Evolutionary conservation across 2,113 vertebrate genomes (phyloP).

Genomic region (Forbesichthys papilliferus): DNA sequence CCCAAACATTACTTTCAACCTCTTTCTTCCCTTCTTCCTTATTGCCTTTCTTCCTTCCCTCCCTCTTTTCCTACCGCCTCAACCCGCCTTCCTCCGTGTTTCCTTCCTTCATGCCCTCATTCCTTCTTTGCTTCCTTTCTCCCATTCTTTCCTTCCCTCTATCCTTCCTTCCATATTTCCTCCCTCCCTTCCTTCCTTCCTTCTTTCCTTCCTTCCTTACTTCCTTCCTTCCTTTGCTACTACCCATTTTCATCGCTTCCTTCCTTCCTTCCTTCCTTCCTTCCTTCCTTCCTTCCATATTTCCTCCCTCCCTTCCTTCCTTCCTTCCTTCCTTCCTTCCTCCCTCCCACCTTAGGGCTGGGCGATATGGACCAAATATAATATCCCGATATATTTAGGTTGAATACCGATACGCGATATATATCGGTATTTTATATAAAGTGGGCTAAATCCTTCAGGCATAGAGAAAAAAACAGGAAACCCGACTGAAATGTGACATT

Average conservation of each 20-base stretch:
- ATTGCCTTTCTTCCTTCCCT: too few relatives aligned
- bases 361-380: too few relatives aligned
- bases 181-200: background rate
- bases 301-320: constrained; percentile 17
- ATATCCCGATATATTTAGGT: too few relatives aligned
- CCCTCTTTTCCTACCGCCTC: background rate
- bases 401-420: too few relatives aligned
- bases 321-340: background rate
- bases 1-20: background rate
- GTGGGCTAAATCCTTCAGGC: too few relatives aligned
- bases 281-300: background rate
- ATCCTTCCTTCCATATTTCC: constrained; percentile 19
- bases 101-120: background rate
- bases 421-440: too few relatives aligned
- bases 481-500: too few relatives aligned
- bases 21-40: constrained; percentile 23
- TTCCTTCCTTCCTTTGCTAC: constrained; percentile 19
- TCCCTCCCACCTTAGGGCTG: background rate
- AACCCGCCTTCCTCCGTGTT: background rate
- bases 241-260: background rate
- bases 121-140: constrained; percentile 19
- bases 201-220: too few relatives aligned
- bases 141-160: constrained; percentile 18
- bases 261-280: constrained; percentile 9
- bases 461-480: too few relatives aligned